Conservation (phyloP, 1,140 invertebrate species). For the Conus betulinus region DNA sequence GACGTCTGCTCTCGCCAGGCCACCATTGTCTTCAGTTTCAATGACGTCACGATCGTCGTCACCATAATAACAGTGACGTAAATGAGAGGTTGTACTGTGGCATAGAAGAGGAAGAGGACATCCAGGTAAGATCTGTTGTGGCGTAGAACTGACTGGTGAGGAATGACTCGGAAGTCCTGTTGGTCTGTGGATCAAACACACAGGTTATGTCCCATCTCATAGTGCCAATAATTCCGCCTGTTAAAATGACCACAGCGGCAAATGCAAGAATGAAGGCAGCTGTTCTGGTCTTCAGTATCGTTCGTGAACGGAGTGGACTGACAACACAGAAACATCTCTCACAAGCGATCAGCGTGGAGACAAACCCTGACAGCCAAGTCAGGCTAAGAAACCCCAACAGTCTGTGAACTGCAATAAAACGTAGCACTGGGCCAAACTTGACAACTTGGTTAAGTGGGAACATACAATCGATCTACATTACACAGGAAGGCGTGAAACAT, state of each 20-base stretch:
- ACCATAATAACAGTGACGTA: not conserved
- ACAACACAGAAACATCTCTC: conserved; percentile 10
- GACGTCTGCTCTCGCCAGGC: not conserved
- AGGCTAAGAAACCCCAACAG: not conserved
- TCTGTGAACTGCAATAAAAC: not conserved
- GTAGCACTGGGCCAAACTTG: not conserved
- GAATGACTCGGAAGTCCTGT: not conserved
- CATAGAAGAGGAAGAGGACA: not conserved
- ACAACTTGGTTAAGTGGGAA: not conserved
- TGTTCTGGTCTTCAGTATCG: not conserved
- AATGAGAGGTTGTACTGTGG: not conserved
- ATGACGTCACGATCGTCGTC: not conserved
- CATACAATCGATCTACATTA: not conserved
- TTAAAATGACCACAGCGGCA: not conserved
- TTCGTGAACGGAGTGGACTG: not conserved
- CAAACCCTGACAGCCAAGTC: not conserved
- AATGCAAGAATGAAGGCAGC: not conserved
- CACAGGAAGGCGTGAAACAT: not conserved
- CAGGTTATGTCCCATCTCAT: not conserved
- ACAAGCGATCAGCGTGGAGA: conserved; percentile 1
- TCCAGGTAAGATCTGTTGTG: not conserved
- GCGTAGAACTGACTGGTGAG: not conserved
- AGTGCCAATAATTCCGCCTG: not conserved
- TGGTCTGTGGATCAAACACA: not conserved
- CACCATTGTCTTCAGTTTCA: not conserved